phyloP scores from a whole-genome alignment of 2,113 vertebrate species.

The Engraulis encrasicolus region DNA sequence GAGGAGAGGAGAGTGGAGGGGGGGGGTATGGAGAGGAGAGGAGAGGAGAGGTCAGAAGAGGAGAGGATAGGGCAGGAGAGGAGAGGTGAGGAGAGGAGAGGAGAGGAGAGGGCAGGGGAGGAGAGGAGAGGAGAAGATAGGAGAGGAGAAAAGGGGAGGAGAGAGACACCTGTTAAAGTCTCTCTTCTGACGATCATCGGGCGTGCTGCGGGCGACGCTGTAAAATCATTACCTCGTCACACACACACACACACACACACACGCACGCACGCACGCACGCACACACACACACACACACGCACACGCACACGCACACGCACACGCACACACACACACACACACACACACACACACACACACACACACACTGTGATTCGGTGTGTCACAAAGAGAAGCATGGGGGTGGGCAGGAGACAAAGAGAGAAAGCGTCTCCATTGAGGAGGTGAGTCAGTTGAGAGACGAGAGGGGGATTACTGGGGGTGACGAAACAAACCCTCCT shows the following conservation, averaged over 20 bases:
- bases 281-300: slow-evolving; percentile 2
- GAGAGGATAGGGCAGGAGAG: slow-evolving; percentile 37
- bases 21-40: slow-evolving; percentile 16
- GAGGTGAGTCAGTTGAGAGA: not conserved
- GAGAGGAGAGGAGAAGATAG: slow-evolving; percentile 14
- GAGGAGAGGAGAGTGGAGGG: too few species aligned
- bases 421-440: not conserved
- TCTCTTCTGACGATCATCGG: slow-evolving; percentile 15
- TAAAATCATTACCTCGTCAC: slow-evolving; percentile 34
- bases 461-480: not conserved
- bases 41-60: too few species aligned
- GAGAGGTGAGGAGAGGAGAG: slow-evolving; percentile 18
- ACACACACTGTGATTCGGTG: too few species aligned
- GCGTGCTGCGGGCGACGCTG: slow-evolving; percentile 14
- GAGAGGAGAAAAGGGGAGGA: not conserved
- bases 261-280: too few species aligned
- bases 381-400: not conserved
- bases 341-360: too few species aligned
- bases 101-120: not conserved
- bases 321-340: not conserved
- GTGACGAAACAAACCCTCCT: not conserved
- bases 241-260: not conserved
- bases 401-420: not conserved
- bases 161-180: slow-evolving; percentile 53
- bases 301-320: not conserved